Evolutionary conservation across 92 coral and sea anemone genomes (phyloP), one percentile per base, ranked within the genome.

Genomic region (Hydrozoanthus gracilis): DNA sequence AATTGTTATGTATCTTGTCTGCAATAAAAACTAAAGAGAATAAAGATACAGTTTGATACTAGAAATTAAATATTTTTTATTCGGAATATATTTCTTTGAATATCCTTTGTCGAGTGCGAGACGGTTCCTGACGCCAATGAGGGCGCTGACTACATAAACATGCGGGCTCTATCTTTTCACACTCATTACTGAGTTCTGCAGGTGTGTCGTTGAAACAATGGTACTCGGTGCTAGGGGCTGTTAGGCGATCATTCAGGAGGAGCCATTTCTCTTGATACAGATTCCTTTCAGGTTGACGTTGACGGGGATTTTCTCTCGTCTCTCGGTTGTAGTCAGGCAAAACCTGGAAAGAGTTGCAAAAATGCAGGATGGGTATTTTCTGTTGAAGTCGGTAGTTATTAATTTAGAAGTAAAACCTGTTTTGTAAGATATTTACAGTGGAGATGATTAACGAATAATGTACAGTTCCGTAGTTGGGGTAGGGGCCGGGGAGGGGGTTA

Each of bases 51-150:
- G 0, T 13, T 13, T 54, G 9, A 0, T 80, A 62, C 73, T 16
- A 44, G 73, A 80, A 80, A 80, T 80, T 80, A 80, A 80, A 80
- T 80, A 80, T 49, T 76, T 67, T 80, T 80, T 80, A 80, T 80
- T 80, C 73, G 85, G 85, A 80, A 80, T 80, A 80, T 80, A 80
- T 64, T 80, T 80, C 85, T 80, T 74, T 80, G 85, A 64, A 65
- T 65, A 80, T 80, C 61, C 64, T 64, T 65, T 64, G 62, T 80
- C 62, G 74, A 80, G 60, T 80, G 48, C 14, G 52, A 48, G 61
- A 70, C 70, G 20, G 20, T 44, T 13, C 4, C 11, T 49, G 20
- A 54, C 66, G 10, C 49, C 82, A 11, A 20, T 58, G 13, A 77
- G 35, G n/a, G 82, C 13, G 64, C 52, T 35, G 51, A 66, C 75